Base-by-base conservation (phyloP, 1,140 invertebrate genomes). In the Eubasilissa regina region DNA sequence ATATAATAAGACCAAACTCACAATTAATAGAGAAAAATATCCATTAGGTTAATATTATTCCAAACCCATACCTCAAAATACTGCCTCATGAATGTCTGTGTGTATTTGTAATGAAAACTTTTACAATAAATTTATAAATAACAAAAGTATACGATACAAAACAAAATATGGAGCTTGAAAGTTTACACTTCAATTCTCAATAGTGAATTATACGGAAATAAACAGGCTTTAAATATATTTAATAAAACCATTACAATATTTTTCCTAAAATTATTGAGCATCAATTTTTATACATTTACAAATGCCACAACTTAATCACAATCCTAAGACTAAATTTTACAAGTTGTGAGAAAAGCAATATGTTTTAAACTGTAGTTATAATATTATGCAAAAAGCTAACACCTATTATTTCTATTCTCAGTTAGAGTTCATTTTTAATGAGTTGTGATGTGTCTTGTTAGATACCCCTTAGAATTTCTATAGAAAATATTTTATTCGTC, bases 101-200 rank as follows among this genome's bases (percentile, higher is more conserved):
- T 13, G 43, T 48, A 55, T 55, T 58, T 72, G 25, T 58, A 48
- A 73, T 56, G 21, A 70, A 15, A 70, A 70, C 15, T 47, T 70
- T 58, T 58, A 58, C 55, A 58, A 58, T 58, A 19, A 19, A 58
- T 58, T 58, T 25, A 64, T 64, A 64, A 64, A 64, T 64, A 25
- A 64, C 60, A 15, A 81, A 77, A 77, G 80, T 82, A 82, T 82
- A 82, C 80, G 80, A 82, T 60, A 79, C 75, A 73, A 70, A n/a
- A 79, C 75, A 73, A 82, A 79, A 72, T 77, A 62, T 72, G 72
- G 80, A 82, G 80, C 80, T 82, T 82, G 77, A 79, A 80, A 81
- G 48, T 75, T 78, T 78, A 81, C 48, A 73, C 64, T 48, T 8
- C 64, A 25, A 64, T 43, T 35, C 25, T 35, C 8, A 15, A 58